Evolutionary conservation across 2,113 vertebrate genomes (phyloP).

Genomic region (Agapornis roseicollis): DNA sequence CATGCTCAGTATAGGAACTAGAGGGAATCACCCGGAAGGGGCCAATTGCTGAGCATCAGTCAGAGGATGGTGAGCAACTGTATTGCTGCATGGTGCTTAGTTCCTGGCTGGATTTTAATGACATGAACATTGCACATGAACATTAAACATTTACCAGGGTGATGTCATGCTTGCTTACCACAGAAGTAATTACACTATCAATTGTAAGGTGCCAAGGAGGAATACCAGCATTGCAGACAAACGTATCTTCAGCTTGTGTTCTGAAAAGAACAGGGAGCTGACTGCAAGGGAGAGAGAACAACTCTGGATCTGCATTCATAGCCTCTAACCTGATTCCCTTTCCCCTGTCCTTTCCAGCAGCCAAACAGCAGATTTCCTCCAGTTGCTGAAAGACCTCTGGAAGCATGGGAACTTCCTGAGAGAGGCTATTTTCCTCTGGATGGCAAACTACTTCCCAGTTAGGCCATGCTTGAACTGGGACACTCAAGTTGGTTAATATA

Average conservation of each 20-base stretch:
- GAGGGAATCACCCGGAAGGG: neutral
- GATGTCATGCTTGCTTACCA: neutral
- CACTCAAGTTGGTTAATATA: accelerated
- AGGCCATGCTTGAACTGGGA: neutral
- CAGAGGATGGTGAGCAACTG: neutral
- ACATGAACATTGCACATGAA: neutral
- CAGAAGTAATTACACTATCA: neutral
- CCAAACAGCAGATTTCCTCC: neutral
- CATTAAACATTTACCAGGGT: neutral
- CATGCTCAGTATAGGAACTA: neutral
- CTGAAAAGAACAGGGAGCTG: neutral
- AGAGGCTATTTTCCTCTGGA: neutral
- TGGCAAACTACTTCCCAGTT: neutral
- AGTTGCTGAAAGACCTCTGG: neutral
- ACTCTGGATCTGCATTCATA: neutral
- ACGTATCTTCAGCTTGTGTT: neutral
- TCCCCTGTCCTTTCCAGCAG: neutral
- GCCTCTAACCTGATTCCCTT: neutral
- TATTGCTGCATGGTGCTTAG: neutral
- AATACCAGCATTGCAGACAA: neutral
- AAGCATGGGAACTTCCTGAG: neutral
- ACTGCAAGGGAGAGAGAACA: neutral
- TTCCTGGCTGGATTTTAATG: neutral
- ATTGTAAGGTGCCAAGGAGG: neutral
- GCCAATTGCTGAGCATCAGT: neutral